These are phyloP conservation scores for Protomyctophum bolini DNA, from an alignment of 2,113 vertebrate genomes.

Conservation along the genomic window DNA sequence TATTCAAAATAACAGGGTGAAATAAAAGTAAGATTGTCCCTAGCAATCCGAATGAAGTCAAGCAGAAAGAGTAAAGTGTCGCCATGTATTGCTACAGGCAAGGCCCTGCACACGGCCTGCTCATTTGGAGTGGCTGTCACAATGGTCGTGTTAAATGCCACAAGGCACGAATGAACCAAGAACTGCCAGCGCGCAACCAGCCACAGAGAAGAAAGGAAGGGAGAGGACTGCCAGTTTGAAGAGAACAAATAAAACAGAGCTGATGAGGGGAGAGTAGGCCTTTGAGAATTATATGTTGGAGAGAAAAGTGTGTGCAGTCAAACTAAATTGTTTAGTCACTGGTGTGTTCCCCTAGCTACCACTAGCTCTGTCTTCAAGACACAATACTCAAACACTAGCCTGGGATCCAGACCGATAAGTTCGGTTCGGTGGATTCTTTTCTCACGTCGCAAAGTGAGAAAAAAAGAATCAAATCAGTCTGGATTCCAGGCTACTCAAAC, in stretches of 20 bases:
- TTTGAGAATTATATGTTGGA: not conserved
- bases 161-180: constrained; percentile 28
- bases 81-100: constrained; percentile 13
- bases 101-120: constrained; percentile 23
- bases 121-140: constrained; percentile 60
- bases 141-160: constrained; percentile 57
- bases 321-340: not conserved
- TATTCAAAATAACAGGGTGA: not conserved
- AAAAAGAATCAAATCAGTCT: too few relatives aligned
- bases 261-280: not conserved
- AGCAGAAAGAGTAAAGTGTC: not conserved
- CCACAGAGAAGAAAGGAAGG: constrained; percentile 8
- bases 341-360: not conserved
- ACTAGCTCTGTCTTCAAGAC: too few relatives aligned
- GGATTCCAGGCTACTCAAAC: too few relatives aligned
- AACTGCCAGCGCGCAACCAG: constrained; percentile 36
- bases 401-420: too few relatives aligned
- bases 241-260: not conserved
- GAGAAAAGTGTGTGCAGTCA: not conserved
- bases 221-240: constrained; percentile 43
- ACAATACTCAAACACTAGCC: not conserved
- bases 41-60: not conserved
- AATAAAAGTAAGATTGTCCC: not conserved
- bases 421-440: too few relatives aligned
- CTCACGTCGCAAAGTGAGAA: too few relatives aligned